Evolutionary conservation across 2,888 invertebrate species (phyloP).

Genomic region (Drosophila barbarae): DNA sequence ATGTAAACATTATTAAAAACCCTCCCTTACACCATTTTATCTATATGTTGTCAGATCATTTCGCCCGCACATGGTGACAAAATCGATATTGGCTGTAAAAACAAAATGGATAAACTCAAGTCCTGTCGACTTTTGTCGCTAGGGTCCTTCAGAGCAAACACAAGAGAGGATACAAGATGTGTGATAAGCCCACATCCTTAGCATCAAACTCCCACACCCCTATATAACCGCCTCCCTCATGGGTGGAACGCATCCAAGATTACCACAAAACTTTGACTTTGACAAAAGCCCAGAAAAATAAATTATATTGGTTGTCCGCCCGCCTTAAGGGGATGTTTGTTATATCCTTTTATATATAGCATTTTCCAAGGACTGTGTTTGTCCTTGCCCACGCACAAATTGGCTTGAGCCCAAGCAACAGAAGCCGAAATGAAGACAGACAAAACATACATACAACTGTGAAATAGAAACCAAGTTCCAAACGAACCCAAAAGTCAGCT

Average conservation of each 20-base stretch:
- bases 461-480: constrained; percentile 7
- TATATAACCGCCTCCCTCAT: neutral
- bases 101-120: constrained; percentile 17
- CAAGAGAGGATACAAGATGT: constrained; percentile 9
- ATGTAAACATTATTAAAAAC: neutral
- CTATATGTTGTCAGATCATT: neutral
- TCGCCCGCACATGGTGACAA: constrained; percentile 16
- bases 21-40: neutral
- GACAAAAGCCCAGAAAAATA: constrained; percentile 9
- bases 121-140: constrained; percentile 24
- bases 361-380: constrained; percentile 1
- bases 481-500: constrained; percentile 15
- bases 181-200: constrained; percentile 25
- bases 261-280: constrained; percentile 23
- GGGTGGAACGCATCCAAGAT: constrained; percentile 8
- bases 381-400: constrained; percentile 32
- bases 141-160: constrained; percentile 14
- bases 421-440: neutral
- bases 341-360: neutral
- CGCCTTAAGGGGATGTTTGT: constrained; percentile 3
- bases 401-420: neutral
- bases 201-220: neutral
- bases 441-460: constrained; percentile 3
- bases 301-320: constrained; percentile 11
- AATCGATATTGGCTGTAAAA: constrained; percentile 23